phyloP scores from a whole-genome alignment of 2,113 vertebrate genomes.

The Litocranius walleri region DNA sequence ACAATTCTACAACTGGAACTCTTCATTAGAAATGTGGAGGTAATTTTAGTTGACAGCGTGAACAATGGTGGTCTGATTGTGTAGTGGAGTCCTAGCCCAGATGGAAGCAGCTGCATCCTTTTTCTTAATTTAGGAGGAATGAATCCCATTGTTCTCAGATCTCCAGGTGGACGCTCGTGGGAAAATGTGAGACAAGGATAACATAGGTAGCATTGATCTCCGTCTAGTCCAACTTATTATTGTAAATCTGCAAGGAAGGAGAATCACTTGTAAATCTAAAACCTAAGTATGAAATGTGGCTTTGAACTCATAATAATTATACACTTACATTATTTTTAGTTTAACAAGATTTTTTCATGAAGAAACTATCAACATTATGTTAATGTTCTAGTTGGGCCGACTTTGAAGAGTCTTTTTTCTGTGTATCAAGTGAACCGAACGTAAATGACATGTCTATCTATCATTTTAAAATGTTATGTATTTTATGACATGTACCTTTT shows the following conservation, averaged over 20 bases:
- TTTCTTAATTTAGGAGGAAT: constrained; percentile 40
- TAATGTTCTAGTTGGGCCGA: neutral
- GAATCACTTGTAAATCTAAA: neutral
- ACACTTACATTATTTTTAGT: neutral
- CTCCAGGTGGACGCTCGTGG: constrained; percentile 45
- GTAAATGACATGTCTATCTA: neutral
- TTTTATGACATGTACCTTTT: neutral
- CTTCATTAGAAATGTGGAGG: constrained; percentile 29
- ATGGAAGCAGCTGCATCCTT: constrained; percentile 74
- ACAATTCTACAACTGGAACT: constrained; percentile 42
- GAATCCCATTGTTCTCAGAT: constrained; percentile 64
- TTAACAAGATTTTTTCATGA: neutral
- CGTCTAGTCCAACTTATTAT: neutral
- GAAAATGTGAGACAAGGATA: neutral
- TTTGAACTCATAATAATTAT: neutral
- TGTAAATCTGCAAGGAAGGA: neutral
- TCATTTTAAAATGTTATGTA: neutral
- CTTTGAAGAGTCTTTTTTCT: neutral
- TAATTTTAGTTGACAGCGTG: neutral
- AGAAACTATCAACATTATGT: neutral
- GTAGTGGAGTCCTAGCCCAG: constrained; percentile 50
- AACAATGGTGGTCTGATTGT: constrained; percentile 48
- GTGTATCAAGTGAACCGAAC: neutral
- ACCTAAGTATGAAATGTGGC: neutral
- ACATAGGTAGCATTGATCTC: constrained; percentile 1